Evolutionary conservation across 2,113 vertebrate species (phyloP).

Genomic region (Thamnaconus septentrionalis): DNA sequence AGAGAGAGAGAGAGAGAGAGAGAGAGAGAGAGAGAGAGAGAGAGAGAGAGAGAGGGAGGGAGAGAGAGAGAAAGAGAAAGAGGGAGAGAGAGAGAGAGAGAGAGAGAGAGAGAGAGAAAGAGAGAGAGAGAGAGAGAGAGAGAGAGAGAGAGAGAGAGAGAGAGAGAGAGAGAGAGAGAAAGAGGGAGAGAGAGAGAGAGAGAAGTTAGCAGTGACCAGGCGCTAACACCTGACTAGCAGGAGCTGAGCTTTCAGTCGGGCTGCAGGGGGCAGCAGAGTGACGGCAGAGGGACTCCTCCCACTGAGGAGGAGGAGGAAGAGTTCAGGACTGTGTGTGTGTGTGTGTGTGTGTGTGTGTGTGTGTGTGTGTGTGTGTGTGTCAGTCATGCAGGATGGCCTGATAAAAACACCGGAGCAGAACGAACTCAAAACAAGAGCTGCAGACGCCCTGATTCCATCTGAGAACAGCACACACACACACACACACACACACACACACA

Average conservation of each 20-base stretch:
- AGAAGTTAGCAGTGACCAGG: neutral
- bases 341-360: constrained; percentile 21
- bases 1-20: too few relatives aligned
- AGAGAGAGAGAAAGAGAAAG: too few relatives aligned
- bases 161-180: too few relatives aligned
- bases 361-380: neutral
- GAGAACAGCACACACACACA: constrained; percentile 4
- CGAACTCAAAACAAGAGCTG: neutral
- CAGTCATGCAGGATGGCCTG: too few relatives aligned
- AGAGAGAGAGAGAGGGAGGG: too few relatives aligned
- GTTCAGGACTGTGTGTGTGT: constrained; percentile 4
- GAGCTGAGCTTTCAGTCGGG: constrained; percentile 46
- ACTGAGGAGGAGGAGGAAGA: constrained; percentile 24
- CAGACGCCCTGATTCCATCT: constrained; percentile 19
- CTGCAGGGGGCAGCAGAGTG: constrained; percentile 35
- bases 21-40: too few relatives aligned
- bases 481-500: constrained; percentile 9
- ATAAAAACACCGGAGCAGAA: neutral
- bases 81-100: too few relatives aligned
- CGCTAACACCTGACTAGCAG: constrained; percentile 69
- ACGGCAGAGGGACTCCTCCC: neutral
- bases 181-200: too few relatives aligned
- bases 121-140: too few relatives aligned
- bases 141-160: too few relatives aligned
- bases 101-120: too few relatives aligned